Evolutionary conservation across 2,797 vertebrate species (phyloP).

Genomic region (Protonibea diacanthus): DNA sequence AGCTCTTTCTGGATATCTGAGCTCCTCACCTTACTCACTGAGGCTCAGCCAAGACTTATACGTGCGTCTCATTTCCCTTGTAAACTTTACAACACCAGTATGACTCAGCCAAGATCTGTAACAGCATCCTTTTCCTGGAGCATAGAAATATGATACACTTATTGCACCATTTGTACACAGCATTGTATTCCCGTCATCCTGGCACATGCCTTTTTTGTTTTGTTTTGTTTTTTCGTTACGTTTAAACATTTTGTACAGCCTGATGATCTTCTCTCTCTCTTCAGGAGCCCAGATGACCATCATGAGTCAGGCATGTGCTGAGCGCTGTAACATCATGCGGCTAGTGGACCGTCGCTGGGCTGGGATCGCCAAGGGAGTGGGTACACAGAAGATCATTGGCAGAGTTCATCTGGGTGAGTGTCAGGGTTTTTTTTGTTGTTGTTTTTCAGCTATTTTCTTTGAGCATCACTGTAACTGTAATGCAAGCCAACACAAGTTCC

Average conservation of each 20-base stretch:
- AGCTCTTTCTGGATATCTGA: not conserved
- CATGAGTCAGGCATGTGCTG: slow-evolving; percentile 99
- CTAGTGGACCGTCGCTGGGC: slow-evolving; percentile 98
- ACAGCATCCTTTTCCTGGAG: not conserved
- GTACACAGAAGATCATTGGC: slow-evolving; percentile 99
- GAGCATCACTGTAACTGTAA: not conserved
- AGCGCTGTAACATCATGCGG: slow-evolving; percentile 99
- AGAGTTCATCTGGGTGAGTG: slow-evolving; percentile 95
- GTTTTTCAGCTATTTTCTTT: not conserved
- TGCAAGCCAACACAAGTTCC: not conserved
- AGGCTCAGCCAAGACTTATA: not conserved
- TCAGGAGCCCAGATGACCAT: slow-evolving; percentile 99
- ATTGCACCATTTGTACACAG: not conserved
- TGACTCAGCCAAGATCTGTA: slow-evolving; percentile 6
- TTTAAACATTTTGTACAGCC: not conserved
- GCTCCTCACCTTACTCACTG: not conserved
- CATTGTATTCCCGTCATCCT: not conserved
- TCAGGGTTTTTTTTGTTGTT: slow-evolving; percentile 17
- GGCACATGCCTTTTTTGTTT: not conserved
- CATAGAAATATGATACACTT: not conserved
- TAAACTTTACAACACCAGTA: slow-evolving; percentile 4
- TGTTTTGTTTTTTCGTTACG: not conserved
- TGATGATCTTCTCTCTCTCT: not conserved
- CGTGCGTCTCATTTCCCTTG: not conserved
- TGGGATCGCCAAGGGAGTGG: slow-evolving; percentile 98